Evolutionary conservation across 2,888 invertebrate genomes (phyloP).

Genomic region (Aphodius sticticus): DNA sequence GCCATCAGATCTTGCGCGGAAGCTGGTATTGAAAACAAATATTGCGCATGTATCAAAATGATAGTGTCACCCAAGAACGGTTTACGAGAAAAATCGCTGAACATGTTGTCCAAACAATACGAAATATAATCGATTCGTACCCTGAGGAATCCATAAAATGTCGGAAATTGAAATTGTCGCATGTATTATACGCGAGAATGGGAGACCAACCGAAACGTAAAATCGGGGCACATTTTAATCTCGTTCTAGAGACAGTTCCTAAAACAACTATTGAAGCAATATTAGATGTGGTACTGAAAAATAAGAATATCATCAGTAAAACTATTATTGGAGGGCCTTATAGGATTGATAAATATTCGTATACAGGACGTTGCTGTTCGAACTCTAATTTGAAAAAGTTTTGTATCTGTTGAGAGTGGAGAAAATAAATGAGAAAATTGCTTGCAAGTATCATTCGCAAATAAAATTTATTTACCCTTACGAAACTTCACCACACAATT

Average conservation of each 20-base stretch:
- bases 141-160: conserved; percentile 43
- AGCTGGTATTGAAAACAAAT: conserved; percentile 72
- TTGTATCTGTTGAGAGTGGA: not conserved
- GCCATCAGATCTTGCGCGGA: conserved; percentile 71
- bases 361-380: not conserved
- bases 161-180: conserved; percentile 51
- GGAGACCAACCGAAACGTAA: conserved; percentile 43
- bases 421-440: not conserved
- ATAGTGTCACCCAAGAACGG: conserved; percentile 59
- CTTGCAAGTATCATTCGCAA: too few relatives aligned
- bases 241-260: conserved; percentile 72
- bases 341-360: not conserved
- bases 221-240: conserved; percentile 64
- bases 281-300: conserved; percentile 55
- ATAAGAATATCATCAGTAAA: not conserved
- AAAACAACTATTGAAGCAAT: conserved; percentile 76
- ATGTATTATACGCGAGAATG: conserved; percentile 48
- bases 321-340: not conserved
- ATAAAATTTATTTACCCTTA: too few relatives aligned
- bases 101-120: conserved; percentile 57
- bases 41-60: conserved; percentile 76
- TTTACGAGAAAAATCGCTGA: conserved; percentile 63
- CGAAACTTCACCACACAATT: too few relatives aligned
- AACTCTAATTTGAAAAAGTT: not conserved
- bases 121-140: conserved; percentile 34